Evolutionary conservation across 2,888 invertebrate genomes (phyloP).

Genomic region (Merodon equestris): DNA sequence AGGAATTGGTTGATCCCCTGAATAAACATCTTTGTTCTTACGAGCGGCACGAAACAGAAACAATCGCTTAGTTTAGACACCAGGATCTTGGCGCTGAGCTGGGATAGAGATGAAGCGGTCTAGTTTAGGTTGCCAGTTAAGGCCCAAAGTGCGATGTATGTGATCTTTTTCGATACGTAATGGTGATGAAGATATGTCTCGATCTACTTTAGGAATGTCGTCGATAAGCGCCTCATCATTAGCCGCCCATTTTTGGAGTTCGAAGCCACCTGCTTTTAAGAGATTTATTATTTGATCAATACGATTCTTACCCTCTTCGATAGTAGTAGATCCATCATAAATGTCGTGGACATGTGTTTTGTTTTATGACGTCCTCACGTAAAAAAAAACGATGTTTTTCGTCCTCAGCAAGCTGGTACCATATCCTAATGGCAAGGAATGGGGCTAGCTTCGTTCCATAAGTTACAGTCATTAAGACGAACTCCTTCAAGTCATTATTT

Average conservation of each 20-base stretch:
- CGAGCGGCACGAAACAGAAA: neutral
- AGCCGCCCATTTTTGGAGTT: neutral
- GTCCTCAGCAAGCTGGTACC: neutral
- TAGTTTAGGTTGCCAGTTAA: neutral
- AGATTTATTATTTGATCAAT: conserved; percentile 12
- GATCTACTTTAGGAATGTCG: neutral
- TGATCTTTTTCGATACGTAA: neutral
- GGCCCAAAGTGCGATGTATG: neutral
- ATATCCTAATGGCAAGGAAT: neutral
- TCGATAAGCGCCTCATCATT: neutral
- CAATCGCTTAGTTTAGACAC: neutral
- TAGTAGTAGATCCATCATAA: too few species aligned
- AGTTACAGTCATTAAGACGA: neutral
- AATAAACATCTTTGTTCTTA: neutral
- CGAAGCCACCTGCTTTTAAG: too few species aligned
- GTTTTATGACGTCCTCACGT: too few species aligned
- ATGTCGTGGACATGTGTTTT: too few species aligned
- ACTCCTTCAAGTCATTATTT: neutral
- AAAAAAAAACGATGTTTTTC: neutral
- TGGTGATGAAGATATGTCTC: neutral
- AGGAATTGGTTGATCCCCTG: neutral
- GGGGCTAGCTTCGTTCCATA: neutral
- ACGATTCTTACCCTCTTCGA: conserved; percentile 3
- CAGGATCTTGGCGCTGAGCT: neutral
- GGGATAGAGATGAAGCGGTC: neutral